Evolutionary conservation across 2,113 vertebrate species (phyloP).

Genomic region (Saccopteryx bilineata): DNA sequence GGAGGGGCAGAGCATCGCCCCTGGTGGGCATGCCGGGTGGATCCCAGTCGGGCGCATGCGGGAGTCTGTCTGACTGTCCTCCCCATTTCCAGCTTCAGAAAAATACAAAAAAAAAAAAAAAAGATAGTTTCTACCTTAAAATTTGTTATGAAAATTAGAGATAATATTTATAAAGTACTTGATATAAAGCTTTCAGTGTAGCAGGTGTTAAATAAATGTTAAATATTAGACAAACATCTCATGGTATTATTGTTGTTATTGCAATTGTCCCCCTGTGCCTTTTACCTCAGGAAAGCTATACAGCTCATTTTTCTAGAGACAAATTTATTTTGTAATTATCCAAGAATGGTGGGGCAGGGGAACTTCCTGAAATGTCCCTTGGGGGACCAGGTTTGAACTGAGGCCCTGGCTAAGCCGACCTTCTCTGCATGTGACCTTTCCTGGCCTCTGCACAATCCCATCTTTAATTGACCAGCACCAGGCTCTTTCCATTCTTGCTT

Average conservation of each 20-base stretch:
- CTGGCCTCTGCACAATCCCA: conserved; percentile 65
- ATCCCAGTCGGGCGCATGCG: too few species aligned
- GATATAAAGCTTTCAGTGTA: conserved; percentile 35
- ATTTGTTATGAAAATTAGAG: conserved; percentile 41
- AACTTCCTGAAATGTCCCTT: conserved; percentile 66
- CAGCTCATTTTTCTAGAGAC: conserved; percentile 53
- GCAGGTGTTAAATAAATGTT: conserved; percentile 36
- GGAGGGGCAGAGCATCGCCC: too few species aligned
- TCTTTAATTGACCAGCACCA: conserved; percentile 66
- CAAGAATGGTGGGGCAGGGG: background rate
- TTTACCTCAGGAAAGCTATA: conserved; percentile 49
- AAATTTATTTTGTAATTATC: conserved; percentile 50
- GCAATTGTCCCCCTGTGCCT: background rate
- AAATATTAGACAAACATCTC: background rate
- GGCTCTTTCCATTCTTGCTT: conserved; percentile 51
- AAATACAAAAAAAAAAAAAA: too few species aligned
- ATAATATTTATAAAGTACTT: conserved; percentile 7
- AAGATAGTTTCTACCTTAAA: conserved; percentile 33
- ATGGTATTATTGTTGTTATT: conserved; percentile 31
- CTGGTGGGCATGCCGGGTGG: too few species aligned
- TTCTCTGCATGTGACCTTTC: conserved; percentile 59
- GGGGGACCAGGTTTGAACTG: conserved; percentile 66
- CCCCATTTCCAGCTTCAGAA: too few species aligned
- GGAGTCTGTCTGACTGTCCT: too few species aligned
- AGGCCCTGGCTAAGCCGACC: conserved; percentile 41